Evolutionary conservation across 2,113 vertebrate species (phyloP).

Genomic region (Chloroceryle aenea): DNA sequence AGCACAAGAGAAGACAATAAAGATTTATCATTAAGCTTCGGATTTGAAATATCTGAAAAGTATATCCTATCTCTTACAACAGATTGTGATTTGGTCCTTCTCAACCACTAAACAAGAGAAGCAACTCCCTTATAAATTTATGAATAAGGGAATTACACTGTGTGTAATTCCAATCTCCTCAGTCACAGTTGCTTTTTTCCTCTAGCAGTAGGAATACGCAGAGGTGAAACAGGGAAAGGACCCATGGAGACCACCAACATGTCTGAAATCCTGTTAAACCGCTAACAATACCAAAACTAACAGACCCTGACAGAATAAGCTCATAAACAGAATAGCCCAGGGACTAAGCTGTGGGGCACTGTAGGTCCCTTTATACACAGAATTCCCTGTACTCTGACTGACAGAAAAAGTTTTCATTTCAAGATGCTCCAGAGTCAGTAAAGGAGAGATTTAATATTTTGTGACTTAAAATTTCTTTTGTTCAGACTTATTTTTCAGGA

Average conservation of each 20-base stretch:
- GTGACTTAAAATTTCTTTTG: neutral
- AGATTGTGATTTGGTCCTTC: neutral
- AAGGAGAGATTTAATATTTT: neutral
- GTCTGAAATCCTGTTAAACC: constrained; percentile 75
- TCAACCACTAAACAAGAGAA: neutral
- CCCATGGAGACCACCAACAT: constrained; percentile 66
- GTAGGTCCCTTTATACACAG: neutral
- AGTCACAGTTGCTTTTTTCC: constrained; percentile 29
- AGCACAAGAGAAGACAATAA: neutral
- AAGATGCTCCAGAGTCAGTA: neutral
- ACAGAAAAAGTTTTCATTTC: neutral
- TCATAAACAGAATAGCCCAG: neutral
- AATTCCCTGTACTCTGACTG: neutral
- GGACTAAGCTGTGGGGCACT: neutral
- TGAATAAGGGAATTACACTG: constrained; percentile 49
- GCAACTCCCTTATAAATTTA: neutral
- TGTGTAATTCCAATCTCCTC: constrained; percentile 58
- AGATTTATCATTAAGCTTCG: neutral
- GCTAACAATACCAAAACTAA: constrained; percentile 71
- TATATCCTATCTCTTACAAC: neutral
- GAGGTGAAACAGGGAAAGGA: constrained; percentile 41
- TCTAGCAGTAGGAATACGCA: neutral
- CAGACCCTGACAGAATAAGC: constrained; percentile 66
- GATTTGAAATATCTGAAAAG: neutral
- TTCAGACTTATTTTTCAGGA: neutral